Percentiles rank a stretch among this genome's conserved stretches.
Evolutionary conservation across 2,797 vertebrate species (phyloP).

Genomic region (Paratrypauchen microcephalus): DNA sequence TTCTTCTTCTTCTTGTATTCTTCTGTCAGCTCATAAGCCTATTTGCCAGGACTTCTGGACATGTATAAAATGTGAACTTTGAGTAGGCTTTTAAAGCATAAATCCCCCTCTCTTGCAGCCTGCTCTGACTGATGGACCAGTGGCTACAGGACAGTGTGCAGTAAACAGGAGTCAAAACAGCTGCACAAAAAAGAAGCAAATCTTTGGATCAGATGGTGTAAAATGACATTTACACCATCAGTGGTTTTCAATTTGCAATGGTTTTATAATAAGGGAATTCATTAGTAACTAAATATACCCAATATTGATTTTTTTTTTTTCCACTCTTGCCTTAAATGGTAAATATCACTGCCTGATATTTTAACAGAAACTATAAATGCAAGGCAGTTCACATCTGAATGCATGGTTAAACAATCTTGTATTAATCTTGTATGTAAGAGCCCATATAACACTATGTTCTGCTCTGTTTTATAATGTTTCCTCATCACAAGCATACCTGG

Average conservation of each 20-base stretch:
- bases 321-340: background rate
- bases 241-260: slow-evolving; percentile 1
- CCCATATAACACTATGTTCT: too few species aligned
- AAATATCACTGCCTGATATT: background rate
- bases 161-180: background rate
- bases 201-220: slow-evolving; percentile 10
- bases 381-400: background rate
- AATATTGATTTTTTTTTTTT: background rate
- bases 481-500: too few species aligned
- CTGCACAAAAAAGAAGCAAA: background rate
- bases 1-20: too few species aligned
- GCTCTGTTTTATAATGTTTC: too few species aligned
- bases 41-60: too few species aligned
- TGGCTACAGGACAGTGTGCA: background rate
- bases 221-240: background rate
- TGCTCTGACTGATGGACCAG: slow-evolving; percentile 4
- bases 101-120: slow-evolving; percentile 4
- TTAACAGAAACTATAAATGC: background rate
- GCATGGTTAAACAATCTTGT: background rate
- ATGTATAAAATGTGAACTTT: too few species aligned
- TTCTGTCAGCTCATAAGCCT: too few species aligned
- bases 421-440: too few species aligned
- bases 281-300: background rate
- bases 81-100: too few species aligned
- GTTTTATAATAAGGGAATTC: too few species aligned